A percentile compares a stretch with the other conserved stretches of the same genome.
phyloP scores from a whole-genome alignment of 2,113 vertebrate species.

The Oryzias celebensis region DNA sequence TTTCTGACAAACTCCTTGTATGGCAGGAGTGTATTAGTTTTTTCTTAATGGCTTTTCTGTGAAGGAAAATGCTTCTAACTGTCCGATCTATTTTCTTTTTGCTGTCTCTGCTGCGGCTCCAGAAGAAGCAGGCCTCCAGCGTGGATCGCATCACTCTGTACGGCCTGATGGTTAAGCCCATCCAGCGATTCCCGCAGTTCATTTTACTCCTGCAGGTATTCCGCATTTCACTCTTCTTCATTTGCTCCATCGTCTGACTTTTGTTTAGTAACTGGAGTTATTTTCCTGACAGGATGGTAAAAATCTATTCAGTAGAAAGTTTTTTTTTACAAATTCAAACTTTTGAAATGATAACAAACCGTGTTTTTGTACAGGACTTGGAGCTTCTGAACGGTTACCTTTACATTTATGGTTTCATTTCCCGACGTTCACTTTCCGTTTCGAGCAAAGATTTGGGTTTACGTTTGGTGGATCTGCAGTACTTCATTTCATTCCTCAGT shows the following conservation, averaged over 20 bases:
- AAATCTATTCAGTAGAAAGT: background rate
- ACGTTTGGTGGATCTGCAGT: slow-evolving; percentile 56
- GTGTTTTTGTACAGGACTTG: background rate
- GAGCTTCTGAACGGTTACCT: slow-evolving; percentile 28
- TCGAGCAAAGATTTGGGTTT: slow-evolving; percentile 61
- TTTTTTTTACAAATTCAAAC: slow-evolving; percentile 18
- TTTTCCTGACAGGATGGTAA: too few species aligned
- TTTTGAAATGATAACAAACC: background rate
- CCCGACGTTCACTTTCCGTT: slow-evolving; percentile 40
- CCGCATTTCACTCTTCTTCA: background rate
- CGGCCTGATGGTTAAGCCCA: slow-evolving; percentile 96
- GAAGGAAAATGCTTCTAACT: slow-evolving; percentile 1
- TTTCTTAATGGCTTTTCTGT: slow-evolving; percentile 17
- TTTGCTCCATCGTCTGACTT: background rate
- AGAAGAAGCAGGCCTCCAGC: slow-evolving; percentile 92
- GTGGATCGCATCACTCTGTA: slow-evolving; percentile 92
- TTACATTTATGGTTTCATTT: slow-evolving; percentile 27
- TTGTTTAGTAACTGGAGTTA: background rate
- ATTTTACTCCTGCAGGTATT: slow-evolving; percentile 94
- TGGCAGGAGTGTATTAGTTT: slow-evolving; percentile 17
- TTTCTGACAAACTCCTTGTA: slow-evolving; percentile 22
- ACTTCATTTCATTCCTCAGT: slow-evolving; percentile 78
- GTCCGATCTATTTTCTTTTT: background rate
- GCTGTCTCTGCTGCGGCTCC: slow-evolving; percentile 5
- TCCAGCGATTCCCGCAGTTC: slow-evolving; percentile 96